Percentiles rank a stretch among this genome's conserved stretches.
phyloP scores from a whole-genome alignment of 2,888 invertebrate genomes.

The Pandemis heparana region DNA sequence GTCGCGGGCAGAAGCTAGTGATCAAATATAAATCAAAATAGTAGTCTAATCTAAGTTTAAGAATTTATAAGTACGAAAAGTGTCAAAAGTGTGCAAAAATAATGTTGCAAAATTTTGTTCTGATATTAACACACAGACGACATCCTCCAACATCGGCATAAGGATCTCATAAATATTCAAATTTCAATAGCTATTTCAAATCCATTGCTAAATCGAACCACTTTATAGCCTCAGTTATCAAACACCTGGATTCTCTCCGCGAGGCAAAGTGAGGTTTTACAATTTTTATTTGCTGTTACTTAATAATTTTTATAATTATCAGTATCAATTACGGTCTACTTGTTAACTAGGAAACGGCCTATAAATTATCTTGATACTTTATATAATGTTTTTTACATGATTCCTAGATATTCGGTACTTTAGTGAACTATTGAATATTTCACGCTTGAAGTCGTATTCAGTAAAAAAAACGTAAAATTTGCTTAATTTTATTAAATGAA shows the following conservation, averaged over 20 bases:
- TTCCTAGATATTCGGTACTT: neutral
- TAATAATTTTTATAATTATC: constrained; percentile 1
- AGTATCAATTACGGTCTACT: constrained; percentile 6
- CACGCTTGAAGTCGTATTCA: too few relatives aligned
- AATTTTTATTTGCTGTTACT: neutral
- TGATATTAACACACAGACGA: neutral
- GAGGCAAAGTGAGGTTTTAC: neutral
- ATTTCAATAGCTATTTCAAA: neutral
- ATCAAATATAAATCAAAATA: too few relatives aligned
- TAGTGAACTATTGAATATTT: too few relatives aligned
- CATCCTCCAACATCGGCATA: neutral
- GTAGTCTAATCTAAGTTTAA: too few relatives aligned
- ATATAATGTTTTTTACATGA: neutral
- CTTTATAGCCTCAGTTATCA: constrained; percentile 15
- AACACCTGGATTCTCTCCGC: neutral
- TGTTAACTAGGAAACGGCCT: neutral
- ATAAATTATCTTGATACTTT: neutral
- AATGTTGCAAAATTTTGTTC: neutral
- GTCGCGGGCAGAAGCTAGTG: too few relatives aligned
- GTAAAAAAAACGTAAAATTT: too few relatives aligned
- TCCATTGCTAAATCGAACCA: constrained; percentile 13
- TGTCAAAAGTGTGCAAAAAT: too few relatives aligned
- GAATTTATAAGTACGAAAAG: too few relatives aligned
- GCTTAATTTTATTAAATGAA: too few relatives aligned
- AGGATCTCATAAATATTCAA: constrained; percentile 24